These are phyloP conservation scores for Drosophila busckii DNA, from an alignment of 1,140 invertebrate genomes.

Conservation along the genomic window DNA sequence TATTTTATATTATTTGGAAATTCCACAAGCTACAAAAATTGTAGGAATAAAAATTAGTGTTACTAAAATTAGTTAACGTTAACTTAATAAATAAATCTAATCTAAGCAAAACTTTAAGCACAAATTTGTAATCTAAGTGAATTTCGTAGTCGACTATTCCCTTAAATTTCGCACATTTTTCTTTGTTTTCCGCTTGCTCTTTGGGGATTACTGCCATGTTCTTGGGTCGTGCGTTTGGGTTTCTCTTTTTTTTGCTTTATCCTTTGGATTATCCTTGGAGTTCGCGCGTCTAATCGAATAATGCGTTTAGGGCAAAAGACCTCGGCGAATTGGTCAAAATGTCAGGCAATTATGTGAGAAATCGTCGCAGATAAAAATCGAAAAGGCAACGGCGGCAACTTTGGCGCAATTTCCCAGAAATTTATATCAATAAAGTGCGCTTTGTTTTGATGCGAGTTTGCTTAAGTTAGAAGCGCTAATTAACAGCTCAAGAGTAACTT, in stretches of 20 bases:
- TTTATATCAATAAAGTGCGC: constrained; percentile 46
- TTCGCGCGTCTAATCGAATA: constrained; percentile 35
- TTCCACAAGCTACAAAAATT: too few species aligned
- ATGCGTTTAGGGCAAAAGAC: constrained; percentile 40
- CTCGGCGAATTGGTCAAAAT: constrained; percentile 35
- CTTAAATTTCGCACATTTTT: neutral
- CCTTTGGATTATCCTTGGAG: constrained; percentile 18
- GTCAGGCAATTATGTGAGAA: constrained; percentile 34
- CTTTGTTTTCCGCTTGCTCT: constrained; percentile 8
- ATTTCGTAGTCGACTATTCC: neutral
- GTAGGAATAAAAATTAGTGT: too few species aligned
- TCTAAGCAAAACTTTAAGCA: too few species aligned
- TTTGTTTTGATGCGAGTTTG: constrained; percentile 56
- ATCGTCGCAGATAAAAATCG: constrained; percentile 41
- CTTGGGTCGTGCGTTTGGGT: constrained; percentile 28
- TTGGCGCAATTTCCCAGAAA: constrained; percentile 37
- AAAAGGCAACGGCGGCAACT: constrained; percentile 15
- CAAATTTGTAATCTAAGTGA: too few species aligned
- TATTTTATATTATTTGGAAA: too few species aligned
- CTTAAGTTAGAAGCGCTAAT: constrained; percentile 57
- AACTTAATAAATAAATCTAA: too few species aligned
- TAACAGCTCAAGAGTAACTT: constrained; percentile 46
- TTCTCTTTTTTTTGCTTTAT: constrained; percentile 28
- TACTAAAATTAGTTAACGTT: too few species aligned
- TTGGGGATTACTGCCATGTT: constrained; percentile 11